Percentiles rank a stretch among this genome's conserved stretches.
phyloP scores from a whole-genome alignment of 2,113 vertebrate genomes.

The Sinocyclocheilus anophthalmus region DNA sequence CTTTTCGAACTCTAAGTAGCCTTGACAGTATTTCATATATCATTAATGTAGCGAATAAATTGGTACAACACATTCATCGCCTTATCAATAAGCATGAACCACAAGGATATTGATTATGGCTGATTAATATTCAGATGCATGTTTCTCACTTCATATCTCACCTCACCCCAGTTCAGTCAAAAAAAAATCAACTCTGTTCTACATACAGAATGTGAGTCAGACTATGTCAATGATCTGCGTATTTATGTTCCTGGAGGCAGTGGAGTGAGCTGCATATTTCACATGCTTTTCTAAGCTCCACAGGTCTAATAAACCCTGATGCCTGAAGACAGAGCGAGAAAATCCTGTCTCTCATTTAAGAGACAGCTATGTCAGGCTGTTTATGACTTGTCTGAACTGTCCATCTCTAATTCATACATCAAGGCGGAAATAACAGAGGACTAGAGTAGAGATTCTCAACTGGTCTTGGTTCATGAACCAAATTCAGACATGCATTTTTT shows the following conservation, averaged over 20 bases:
- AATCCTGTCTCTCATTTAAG: conserved; percentile 9
- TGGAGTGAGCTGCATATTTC: conserved; percentile 1
- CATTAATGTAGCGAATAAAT: neutral
- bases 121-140: neutral
- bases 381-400: neutral
- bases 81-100: neutral
- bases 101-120: neutral
- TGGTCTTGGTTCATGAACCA: neutral
- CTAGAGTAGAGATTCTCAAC: neutral
- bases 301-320: conserved; percentile 5
- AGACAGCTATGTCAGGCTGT: neutral
- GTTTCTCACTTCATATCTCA: neutral
- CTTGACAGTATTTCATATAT: neutral
- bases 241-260: neutral
- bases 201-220: neutral
- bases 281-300: neutral
- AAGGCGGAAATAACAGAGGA: neutral
- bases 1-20: neutral
- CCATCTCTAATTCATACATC: conserved; percentile 9
- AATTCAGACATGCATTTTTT: no score
- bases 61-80: neutral
- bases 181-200: neutral
- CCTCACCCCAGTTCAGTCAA: neutral
- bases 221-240: neutral
- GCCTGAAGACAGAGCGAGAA: neutral